Percentiles rank a stretch among this genome's conserved stretches.
phyloP scores from a whole-genome alignment of 2,113 vertebrate genomes.

The Bos indicus region DNA sequence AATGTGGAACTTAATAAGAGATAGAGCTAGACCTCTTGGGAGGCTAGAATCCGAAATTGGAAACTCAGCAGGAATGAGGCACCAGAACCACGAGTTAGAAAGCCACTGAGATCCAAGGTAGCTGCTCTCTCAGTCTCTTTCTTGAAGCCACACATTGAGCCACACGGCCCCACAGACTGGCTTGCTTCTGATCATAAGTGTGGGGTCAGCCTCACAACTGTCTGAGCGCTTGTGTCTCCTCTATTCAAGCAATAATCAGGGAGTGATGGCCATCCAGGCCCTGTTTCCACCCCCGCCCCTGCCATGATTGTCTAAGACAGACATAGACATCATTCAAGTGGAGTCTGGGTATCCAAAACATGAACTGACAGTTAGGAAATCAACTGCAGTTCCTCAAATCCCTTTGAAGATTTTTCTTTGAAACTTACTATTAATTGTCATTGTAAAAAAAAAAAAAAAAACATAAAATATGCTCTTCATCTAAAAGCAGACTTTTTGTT shows the following conservation, averaged over 20 bases:
- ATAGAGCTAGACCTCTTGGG: neutral
- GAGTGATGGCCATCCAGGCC: neutral
- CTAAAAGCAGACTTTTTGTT: neutral
- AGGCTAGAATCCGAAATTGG: neutral
- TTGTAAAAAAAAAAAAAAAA: neutral
- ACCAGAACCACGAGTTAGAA: neutral
- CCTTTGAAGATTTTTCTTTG: neutral
- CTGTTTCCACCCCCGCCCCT: neutral
- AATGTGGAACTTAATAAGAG: neutral
- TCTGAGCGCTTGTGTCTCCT: neutral
- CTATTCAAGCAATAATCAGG: neutral
- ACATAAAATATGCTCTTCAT: neutral
- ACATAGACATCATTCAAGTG: neutral
- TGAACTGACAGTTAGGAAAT: neutral
- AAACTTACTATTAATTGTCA: neutral
- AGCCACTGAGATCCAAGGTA: neutral
- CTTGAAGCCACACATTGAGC: neutral
- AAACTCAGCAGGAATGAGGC: neutral
- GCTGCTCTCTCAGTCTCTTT: neutral
- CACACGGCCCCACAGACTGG: neutral
- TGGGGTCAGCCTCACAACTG: accelerated
- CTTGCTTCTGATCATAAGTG: neutral
- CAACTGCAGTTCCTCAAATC: neutral
- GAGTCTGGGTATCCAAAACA: accelerated
- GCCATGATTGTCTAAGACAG: too few relatives aligned